These are phyloP conservation scores for Heliconius charithonia DNA, from an alignment of 2,888 invertebrate genomes.

Conservation along the genomic window DNA sequence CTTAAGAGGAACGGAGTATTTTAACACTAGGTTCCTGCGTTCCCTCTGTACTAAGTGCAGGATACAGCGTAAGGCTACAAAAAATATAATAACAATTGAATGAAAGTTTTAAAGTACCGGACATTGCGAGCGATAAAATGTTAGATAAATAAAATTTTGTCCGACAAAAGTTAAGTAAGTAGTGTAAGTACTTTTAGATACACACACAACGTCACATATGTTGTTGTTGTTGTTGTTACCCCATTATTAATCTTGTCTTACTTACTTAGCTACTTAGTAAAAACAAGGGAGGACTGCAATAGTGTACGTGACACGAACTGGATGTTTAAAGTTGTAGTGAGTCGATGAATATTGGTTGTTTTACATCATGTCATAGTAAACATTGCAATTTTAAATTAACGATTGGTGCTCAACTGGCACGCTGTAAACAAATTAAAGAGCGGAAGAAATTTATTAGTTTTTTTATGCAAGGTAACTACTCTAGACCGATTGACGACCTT, in stretches of 20 bases:
- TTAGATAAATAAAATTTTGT: background rate
- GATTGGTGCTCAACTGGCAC: background rate
- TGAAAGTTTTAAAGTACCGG: background rate
- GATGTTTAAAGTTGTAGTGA: background rate
- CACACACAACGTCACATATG: background rate
- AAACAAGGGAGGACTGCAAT: background rate
- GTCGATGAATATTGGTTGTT: background rate
- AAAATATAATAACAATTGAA: background rate
- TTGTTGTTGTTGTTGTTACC: background rate
- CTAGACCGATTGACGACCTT: too few relatives aligned
- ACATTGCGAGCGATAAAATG: background rate
- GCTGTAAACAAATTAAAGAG: background rate
- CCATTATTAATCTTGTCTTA: constrained; percentile 17
- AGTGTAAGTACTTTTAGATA: background rate
- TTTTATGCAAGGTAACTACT: too few relatives aligned
- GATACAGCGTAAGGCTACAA: too few relatives aligned
- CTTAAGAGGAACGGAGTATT: too few relatives aligned
- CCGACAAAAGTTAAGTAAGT: background rate
- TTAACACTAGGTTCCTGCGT: too few relatives aligned
- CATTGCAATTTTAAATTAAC: background rate
- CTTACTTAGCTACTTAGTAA: constrained; percentile 16
- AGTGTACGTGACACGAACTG: constrained; percentile 10
- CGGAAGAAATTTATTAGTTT: background rate
- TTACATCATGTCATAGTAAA: background rate
- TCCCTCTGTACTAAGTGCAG: too few relatives aligned